Base-by-base conservation (phyloP, 2,113 vertebrate species). In the Notarius lentiginosus region DNA sequence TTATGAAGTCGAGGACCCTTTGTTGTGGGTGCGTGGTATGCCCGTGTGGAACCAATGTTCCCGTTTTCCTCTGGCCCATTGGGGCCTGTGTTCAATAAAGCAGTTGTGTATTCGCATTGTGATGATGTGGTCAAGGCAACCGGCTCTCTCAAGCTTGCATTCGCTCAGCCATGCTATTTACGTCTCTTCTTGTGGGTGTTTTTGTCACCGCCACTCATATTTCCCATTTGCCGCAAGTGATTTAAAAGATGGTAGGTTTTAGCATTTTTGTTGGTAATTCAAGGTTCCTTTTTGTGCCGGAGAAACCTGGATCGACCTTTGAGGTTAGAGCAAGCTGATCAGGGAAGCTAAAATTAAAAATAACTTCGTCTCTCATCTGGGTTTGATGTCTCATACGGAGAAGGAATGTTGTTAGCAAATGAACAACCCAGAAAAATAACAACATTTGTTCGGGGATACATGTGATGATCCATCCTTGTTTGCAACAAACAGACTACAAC, bases 61-160 rank as follows among this genome's bases (percentile, higher is more conserved):
- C 94, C 93, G 92, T 94, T 94, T 77, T 90, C 83, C 84, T 83
- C 79, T 92, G 92, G 95, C 96, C 96, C 95, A 92, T 84, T 93
- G 92, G 93, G 95, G 96, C 95, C 97, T 97, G 97, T 96, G 96
- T 97, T 96, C 96, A 98, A 97, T 97, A 96, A 87, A 97, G 95
- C 94, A 94, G 93, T 96, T 97, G 95, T 97, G 95, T 96, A 95
- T 96, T 95, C 94, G 95, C 96, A 96, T 96, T 97, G 96, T 97
- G 97, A 97, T 96, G 96, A 96, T 97, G 96, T 95, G 96, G 96
- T 96, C 96, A 96, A 95, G 95, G 94, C 96, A 96, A 96, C 95
- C 96, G 96, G 94, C 94, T 96, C 87, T 96, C 95, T 96, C 93
- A 90, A 91, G 93, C 94, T 94, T 95, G 96, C 96, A 96, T 96